Conservation (phyloP, 2,797 vertebrate genomes). For the Odontamblyopus rebecca region DNA sequence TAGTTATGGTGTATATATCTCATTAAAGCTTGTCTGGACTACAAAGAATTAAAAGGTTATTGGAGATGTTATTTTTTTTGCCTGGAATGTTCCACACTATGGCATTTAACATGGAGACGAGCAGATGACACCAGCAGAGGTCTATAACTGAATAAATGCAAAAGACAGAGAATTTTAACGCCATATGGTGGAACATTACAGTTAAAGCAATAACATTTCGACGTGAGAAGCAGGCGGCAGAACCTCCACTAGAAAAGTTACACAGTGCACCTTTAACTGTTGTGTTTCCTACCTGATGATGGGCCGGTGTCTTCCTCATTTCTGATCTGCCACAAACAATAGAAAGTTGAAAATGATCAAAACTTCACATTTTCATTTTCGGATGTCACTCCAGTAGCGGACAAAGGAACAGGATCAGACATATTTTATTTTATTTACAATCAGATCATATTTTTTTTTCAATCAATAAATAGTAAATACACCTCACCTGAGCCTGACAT, state of each 20-base stretch:
- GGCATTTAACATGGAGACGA: no score
- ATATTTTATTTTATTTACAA: not conserved
- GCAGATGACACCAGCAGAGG: not conserved
- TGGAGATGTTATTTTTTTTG: no score
- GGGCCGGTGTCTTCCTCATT: not conserved
- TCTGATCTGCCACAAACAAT: not conserved
- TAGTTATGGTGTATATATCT: no score
- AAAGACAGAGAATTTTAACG: no score
- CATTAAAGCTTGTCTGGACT: no score
- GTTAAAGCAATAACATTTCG: not conserved
- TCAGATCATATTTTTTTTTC: not conserved
- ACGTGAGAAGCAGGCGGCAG: not conserved
- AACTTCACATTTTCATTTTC: no score
- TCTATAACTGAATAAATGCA: not conserved
- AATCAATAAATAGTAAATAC: not conserved
- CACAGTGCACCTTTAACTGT: not conserved
- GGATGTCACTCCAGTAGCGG: no score
- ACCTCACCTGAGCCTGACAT: slow-evolving; percentile 59
- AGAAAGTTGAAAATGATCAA: not conserved
- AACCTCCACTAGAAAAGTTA: not conserved
- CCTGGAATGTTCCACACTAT: no score
- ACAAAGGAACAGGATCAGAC: no score
- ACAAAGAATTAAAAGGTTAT: no score
- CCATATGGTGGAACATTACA: no score
- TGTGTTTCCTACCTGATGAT: not conserved